Conservation (phyloP, 2,797 vertebrate genomes). For the Siniperca obscura region DNA sequence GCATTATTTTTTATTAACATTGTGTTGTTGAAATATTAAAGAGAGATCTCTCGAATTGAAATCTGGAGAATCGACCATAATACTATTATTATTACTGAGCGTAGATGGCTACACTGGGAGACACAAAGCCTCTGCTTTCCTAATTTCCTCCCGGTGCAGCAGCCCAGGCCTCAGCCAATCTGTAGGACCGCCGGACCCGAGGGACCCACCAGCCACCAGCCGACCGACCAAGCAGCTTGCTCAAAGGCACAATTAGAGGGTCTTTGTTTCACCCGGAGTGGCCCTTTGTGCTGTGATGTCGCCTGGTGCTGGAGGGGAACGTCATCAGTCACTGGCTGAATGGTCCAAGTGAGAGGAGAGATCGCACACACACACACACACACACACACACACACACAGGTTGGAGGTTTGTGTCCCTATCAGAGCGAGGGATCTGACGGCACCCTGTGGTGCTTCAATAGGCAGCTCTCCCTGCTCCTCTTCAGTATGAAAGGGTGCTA, state of each 20-base stretch:
- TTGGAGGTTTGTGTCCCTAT: conserved; percentile 60
- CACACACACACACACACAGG: conserved; percentile 61
- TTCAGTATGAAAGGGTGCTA: conserved; percentile 43
- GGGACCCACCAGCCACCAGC: conserved; percentile 83
- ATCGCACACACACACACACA: conserved; percentile 28
- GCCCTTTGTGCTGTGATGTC: conserved; percentile 76
- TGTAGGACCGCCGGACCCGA: conserved; percentile 67
- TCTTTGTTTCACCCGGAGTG: conserved; percentile 74
- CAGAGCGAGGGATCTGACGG: conserved; percentile 56
- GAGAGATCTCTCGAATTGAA: neutral
- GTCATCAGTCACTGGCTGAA: conserved; percentile 83
- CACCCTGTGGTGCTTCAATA: conserved; percentile 60
- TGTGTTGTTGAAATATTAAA: neutral
- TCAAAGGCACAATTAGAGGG: conserved; percentile 87
- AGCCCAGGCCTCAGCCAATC: conserved; percentile 58
- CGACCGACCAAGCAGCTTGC: conserved; percentile 80
- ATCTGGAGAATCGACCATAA: neutral
- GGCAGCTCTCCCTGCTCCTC: conserved; percentile 41
- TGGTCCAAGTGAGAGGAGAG: conserved; percentile 50
- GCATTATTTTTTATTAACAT: neutral
- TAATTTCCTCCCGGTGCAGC: conserved; percentile 72
- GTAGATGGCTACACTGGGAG: conserved; percentile 3
- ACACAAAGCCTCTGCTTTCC: conserved; percentile 55
- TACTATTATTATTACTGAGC: neutral
- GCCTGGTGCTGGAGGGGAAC: conserved; percentile 72